Evolutionary conservation across 2,113 vertebrate genomes (phyloP).

Genomic region (Rhombomys opimus): DNA sequence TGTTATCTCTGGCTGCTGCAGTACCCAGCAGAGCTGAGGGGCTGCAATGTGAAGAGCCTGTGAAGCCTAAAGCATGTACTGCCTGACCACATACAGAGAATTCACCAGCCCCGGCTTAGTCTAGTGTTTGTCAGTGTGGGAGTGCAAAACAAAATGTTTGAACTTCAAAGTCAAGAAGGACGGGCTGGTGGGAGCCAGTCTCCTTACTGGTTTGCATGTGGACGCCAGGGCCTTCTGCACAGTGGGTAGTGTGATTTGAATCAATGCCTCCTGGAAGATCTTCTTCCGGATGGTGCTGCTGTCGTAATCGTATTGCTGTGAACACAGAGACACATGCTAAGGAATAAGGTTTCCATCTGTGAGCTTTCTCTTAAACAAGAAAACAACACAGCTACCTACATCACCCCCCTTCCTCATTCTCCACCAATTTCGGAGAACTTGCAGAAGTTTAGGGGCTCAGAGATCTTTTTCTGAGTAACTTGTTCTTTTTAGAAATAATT

Average conservation of each 20-base stretch:
- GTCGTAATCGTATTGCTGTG: constrained; percentile 96
- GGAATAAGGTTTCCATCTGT: constrained; percentile 32
- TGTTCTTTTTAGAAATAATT: too few relatives aligned
- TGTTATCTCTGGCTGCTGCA: background rate
- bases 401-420: background rate
- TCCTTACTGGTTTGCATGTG: constrained; percentile 90
- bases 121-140: background rate
- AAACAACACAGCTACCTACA: background rate
- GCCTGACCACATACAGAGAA: background rate
- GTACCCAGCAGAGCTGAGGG: background rate
- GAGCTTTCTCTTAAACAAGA: background rate
- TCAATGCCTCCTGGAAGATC: constrained; percentile 93
- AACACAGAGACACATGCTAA: constrained; percentile 68
- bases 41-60: background rate
- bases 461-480: background rate
- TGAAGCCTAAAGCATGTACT: background rate
- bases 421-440: background rate
- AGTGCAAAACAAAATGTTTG: background rate
- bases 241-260: constrained; percentile 93
- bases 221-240: constrained; percentile 92
- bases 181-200: background rate
- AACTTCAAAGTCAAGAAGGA: background rate
- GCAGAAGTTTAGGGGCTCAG: background rate
- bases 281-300: constrained; percentile 95
- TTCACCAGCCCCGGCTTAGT: background rate